Evolutionary conservation across 2,113 vertebrate species (phyloP).

Genomic region (Catharus minimus): DNA sequence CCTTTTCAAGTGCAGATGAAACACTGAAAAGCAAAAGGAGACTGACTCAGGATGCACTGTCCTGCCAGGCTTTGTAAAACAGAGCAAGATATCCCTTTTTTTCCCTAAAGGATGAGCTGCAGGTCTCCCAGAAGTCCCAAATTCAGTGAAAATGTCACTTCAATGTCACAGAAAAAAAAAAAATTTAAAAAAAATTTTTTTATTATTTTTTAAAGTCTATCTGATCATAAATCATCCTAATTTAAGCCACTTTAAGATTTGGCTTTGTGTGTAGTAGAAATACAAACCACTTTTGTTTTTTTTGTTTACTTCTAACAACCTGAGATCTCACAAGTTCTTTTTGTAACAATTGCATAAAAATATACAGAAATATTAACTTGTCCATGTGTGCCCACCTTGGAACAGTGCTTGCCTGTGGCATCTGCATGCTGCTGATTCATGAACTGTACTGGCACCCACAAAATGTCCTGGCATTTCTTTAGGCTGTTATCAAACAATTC

Average conservation of each 20-base stretch:
- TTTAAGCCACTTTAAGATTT: neutral
- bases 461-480: neutral
- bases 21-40: neutral
- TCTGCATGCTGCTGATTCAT: neutral
- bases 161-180: neutral
- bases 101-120: neutral
- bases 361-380: neutral
- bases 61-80: neutral
- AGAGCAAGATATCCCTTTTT: neutral
- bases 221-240: neutral
- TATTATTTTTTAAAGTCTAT: neutral
- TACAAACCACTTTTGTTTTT: neutral
- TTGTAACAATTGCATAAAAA: neutral
- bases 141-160: neutral
- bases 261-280: neutral
- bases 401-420: neutral
- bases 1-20: neutral
- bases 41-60: neutral
- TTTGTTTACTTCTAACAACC: neutral
- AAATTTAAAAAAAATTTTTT: too few relatives aligned
- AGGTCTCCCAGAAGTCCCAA: neutral
- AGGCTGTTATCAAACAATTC: neutral
- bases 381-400: neutral
- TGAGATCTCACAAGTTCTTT: neutral
- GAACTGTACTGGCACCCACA: neutral